These are phyloP conservation scores for Ctenoplectra terminalis DNA, from an alignment of 1,140 invertebrate genomes.

Conservation along the genomic window DNA sequence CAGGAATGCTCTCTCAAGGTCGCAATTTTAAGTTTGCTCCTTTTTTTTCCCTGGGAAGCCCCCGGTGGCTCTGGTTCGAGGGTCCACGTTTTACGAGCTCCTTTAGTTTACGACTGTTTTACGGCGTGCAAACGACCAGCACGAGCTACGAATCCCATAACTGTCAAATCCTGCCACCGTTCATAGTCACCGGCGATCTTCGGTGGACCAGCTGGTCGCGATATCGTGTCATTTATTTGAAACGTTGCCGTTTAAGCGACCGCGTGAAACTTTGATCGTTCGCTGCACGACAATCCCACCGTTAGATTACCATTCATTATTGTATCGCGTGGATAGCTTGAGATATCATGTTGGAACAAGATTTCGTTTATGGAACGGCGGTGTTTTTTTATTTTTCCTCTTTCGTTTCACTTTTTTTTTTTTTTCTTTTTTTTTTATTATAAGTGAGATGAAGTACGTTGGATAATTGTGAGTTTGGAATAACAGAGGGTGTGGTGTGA, in stretches of 20 bases:
- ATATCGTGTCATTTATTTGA: conserved; percentile 2
- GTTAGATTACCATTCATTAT: not conserved
- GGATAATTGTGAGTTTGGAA: too few relatives aligned
- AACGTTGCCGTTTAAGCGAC: not conserved
- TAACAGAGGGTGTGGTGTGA: too few relatives aligned
- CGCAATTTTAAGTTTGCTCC: conserved; percentile 8
- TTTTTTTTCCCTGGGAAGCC: conserved; percentile 6
- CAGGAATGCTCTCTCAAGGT: conserved; percentile 19
- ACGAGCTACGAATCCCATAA: conserved; percentile 80
- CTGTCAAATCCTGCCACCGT: conserved; percentile 79
- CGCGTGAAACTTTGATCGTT: not conserved
- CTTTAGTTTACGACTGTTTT: conserved; percentile 79
- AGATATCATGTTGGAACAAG: not conserved
- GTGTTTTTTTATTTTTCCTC: not conserved
- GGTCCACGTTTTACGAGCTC: conserved; percentile 69
- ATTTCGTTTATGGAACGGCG: not conserved
- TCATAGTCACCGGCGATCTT: conserved; percentile 74
- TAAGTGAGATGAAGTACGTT: too few relatives aligned
- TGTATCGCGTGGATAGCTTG: not conserved
- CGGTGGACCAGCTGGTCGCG: conserved; percentile 70
- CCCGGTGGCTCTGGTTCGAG: conserved; percentile 18
- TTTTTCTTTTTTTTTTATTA: too few relatives aligned
- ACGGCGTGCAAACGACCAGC: conserved; percentile 77
- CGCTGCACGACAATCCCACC: not conserved
- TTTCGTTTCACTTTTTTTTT: not conserved